Conservation (phyloP, 2,113 vertebrate species). For the Xiphorhynchus elegans region DNA sequence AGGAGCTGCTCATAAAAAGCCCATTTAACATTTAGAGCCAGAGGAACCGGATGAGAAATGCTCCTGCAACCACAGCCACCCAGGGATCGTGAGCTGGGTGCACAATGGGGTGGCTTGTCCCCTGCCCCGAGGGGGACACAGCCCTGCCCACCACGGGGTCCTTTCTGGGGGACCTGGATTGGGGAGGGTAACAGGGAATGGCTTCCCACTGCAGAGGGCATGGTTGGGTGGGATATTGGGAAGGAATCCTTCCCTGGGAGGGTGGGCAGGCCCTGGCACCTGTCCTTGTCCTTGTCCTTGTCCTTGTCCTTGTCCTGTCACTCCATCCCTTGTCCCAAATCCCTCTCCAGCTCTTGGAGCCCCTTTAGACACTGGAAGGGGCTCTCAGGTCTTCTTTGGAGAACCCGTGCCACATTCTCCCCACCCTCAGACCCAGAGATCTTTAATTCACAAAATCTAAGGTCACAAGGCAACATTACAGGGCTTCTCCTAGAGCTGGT, state of each 20-base stretch:
- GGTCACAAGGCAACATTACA: neutral
- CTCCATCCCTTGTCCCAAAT: no score
- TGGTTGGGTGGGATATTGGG: neutral
- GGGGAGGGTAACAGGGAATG: neutral
- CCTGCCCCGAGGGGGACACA: neutral
- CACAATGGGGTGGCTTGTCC: neutral
- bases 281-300: no score
- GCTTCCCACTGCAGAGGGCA: neutral
- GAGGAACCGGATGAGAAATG: neutral
- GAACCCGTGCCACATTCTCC: neutral
- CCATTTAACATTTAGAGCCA: neutral
- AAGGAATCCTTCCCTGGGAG: no score
- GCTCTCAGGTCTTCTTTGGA: neutral
- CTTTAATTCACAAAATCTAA: neutral
- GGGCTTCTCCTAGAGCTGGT: fast-evolving
- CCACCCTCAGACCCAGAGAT: neutral
- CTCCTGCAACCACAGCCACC: neutral
- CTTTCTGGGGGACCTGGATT: neutral
- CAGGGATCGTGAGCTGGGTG: neutral
- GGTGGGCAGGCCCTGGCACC: no score
- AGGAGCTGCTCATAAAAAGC: constrained; percentile 32
- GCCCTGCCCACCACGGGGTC: fast-evolving
- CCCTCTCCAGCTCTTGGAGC: no score
- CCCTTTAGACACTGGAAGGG: no score
- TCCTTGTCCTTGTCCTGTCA: no score